phyloP scores from a whole-genome alignment of 2,797 vertebrate genomes.

The Schizopygopsis pylzovi region DNA sequence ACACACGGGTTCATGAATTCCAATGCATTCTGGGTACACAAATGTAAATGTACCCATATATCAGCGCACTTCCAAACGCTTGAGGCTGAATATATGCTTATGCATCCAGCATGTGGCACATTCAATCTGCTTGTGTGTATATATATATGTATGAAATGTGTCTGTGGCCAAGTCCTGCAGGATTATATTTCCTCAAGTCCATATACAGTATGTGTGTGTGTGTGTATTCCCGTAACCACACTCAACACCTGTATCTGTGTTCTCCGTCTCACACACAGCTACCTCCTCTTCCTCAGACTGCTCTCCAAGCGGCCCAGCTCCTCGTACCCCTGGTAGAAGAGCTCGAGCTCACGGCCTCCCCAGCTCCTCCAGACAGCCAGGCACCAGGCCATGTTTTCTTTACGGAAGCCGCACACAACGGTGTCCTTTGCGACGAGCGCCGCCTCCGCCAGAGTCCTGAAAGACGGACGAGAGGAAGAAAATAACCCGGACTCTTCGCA shows the following conservation, averaged over 20 bases:
- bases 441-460: constrained; percentile 84
- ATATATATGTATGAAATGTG: not conserved
- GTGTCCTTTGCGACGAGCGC: constrained; percentile 87
- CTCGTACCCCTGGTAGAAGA: constrained; percentile 93
- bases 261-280: constrained; percentile 69
- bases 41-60: constrained; percentile 24
- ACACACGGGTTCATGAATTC: constrained; percentile 52
- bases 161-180: constrained; percentile 13
- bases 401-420: constrained; percentile 89
- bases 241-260: constrained; percentile 54
- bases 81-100: constrained; percentile 9
- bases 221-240: not conserved
- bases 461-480: constrained; percentile 45
- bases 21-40: not conserved
- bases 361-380: constrained; percentile 95
- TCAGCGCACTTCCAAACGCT: constrained; percentile 14
- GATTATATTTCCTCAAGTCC: constrained; percentile 26
- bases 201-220: constrained; percentile 4
- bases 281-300: constrained; percentile 88
- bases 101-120: constrained; percentile 16
- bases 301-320: constrained; percentile 88
- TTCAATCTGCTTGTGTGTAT: constrained; percentile 33
- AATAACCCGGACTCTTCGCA: constrained; percentile 62
- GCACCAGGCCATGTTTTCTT: constrained; percentile 83
- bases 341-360: constrained; percentile 87